phyloP scores from a whole-genome alignment of 2,797 vertebrate genomes.

The Liasis olivaceus region DNA sequence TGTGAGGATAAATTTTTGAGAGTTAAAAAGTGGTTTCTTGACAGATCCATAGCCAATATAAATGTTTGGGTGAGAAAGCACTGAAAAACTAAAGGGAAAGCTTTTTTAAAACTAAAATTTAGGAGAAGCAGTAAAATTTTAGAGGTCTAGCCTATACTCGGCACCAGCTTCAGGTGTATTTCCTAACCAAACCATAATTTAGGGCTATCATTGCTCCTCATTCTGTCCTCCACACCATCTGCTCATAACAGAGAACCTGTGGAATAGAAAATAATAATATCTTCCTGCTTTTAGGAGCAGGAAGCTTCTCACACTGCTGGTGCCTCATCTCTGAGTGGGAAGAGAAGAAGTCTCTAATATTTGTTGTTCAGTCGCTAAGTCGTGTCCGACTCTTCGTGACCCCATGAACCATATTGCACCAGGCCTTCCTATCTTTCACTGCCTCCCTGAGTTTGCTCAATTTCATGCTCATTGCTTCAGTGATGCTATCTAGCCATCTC shows the following conservation, averaged over 20 bases:
- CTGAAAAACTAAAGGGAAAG: not conserved
- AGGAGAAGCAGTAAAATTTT: not conserved
- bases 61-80: not conserved
- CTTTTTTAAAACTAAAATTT: not conserved
- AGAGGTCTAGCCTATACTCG: not conserved
- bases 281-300: not conserved
- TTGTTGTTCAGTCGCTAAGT: too few species aligned
- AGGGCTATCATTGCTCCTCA: not conserved
- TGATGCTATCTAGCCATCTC: too few species aligned
- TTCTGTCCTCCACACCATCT: not conserved
- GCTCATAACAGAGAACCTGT: not conserved
- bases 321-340: not conserved
- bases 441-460: too few species aligned
- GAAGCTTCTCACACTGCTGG: not conserved
- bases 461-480: too few species aligned
- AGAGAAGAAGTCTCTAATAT: not conserved
- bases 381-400: too few species aligned
- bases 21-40: not conserved
- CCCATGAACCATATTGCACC: too few species aligned
- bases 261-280: not conserved
- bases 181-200: not conserved
- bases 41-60: not conserved
- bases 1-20: not conserved
- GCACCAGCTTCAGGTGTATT: not conserved
- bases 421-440: too few species aligned